These are phyloP conservation scores for Synergus laeviventris DNA, from an alignment of 2,888 invertebrate species.

Conservation along the genomic window DNA sequence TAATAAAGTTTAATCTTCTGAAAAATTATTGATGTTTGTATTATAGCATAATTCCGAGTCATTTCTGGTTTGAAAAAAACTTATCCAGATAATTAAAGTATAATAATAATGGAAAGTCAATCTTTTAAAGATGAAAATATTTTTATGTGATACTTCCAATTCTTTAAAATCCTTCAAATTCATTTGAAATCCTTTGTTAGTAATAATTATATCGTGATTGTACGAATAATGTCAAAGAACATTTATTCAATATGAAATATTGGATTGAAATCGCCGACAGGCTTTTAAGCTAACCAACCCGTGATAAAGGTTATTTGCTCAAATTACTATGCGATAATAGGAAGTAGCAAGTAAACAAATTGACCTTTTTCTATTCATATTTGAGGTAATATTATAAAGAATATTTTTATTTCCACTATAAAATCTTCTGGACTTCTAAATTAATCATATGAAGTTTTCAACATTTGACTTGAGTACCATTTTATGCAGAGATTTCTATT, in stretches of 20 bases:
- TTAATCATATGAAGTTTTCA: too few species aligned
- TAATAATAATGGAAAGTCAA: too few species aligned
- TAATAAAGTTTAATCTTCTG: too few species aligned
- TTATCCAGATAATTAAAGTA: too few species aligned
- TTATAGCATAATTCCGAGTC: too few species aligned
- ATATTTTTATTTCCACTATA: background rate
- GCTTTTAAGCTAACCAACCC: constrained; percentile 13
- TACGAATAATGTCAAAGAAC: constrained; percentile 15
- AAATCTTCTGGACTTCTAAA: too few species aligned
- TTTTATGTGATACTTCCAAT: background rate
- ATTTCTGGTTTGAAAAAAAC: too few species aligned
- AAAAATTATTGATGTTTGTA: too few species aligned
- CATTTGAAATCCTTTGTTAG: background rate
- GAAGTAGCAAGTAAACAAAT: background rate
- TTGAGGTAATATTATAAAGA: background rate
- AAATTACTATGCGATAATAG: background rate
- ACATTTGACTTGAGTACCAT: too few species aligned
- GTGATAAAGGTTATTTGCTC: background rate
- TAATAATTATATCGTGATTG: background rate
- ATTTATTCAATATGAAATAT: constrained; percentile 8
- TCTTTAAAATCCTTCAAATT: too few species aligned
- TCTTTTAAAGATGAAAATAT: too few species aligned
- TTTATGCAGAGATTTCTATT: too few species aligned
- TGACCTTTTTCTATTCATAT: background rate
- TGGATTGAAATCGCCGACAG: constrained; percentile 11